Conservation (phyloP, 2,888 invertebrate genomes). For the Pecten maximus region DNA sequence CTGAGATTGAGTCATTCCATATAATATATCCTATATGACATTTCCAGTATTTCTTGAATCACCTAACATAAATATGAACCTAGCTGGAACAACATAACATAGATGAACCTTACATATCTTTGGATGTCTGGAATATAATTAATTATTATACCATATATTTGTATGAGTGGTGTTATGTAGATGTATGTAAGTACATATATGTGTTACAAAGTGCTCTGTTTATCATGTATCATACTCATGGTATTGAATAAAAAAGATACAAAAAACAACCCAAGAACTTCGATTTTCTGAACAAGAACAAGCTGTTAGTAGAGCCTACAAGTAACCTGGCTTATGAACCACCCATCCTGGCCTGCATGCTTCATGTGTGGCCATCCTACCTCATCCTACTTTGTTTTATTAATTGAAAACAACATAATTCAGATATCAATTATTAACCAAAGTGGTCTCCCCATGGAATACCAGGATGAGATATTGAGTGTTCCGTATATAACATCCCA, state of each 20-base stretch:
- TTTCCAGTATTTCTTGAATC: too few relatives aligned
- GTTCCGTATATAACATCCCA: constrained; percentile 2
- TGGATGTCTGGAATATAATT: too few relatives aligned
- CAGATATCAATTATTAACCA: neutral
- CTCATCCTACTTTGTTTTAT: neutral
- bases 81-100: neutral
- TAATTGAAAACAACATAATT: neutral
- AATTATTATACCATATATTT: too few relatives aligned
- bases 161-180: too few relatives aligned
- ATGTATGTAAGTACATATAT: too few relatives aligned
- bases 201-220: too few relatives aligned
- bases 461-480: neutral
- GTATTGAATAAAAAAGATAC: too few relatives aligned
- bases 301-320: neutral
- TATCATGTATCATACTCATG: too few relatives aligned
- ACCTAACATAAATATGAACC: neutral
- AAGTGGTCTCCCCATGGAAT: neutral
- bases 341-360: neutral
- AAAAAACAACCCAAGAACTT: too few relatives aligned
- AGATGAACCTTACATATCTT: neutral
- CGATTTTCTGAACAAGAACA: too few relatives aligned
- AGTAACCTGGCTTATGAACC: neutral
- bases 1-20: too few relatives aligned
- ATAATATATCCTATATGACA: too few relatives aligned
- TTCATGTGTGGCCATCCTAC: neutral